Conservation (phyloP, 1,140 invertebrate genomes). For the Diachasma alloeum region DNA sequence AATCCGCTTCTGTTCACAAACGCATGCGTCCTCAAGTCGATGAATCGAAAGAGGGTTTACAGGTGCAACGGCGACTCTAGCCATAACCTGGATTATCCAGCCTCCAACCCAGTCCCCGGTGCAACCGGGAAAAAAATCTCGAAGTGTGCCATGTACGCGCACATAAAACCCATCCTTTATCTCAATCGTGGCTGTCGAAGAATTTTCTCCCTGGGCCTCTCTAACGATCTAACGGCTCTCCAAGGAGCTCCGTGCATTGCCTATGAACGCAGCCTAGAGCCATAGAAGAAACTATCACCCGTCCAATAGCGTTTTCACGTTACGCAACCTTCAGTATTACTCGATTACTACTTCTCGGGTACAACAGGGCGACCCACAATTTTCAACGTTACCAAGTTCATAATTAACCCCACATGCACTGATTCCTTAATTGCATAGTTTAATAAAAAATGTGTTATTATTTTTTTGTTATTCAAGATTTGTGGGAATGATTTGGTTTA, state of each 20-base stretch:
- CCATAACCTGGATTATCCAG: background rate
- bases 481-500: background rate
- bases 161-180: conserved; percentile 2
- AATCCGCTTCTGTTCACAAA: background rate
- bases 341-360: background rate
- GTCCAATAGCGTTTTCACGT: background rate
- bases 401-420: conserved; percentile 17
- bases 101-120: background rate
- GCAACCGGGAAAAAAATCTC: background rate
- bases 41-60: background rate
- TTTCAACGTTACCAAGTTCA: conserved; percentile 10
- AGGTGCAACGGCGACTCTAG: background rate
- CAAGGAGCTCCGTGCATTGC: background rate
- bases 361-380: conserved; percentile 11
- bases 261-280: background rate
- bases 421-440: conserved; percentile 6
- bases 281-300: conserved; percentile 10
- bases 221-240: conserved; percentile 17
- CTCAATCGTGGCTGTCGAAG: background rate
- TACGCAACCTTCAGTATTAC: background rate
- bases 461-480: conserved; percentile 4
- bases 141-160: background rate
- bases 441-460: background rate
- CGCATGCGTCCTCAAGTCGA: background rate
- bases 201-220: conserved; percentile 14